phyloP scores from a whole-genome alignment of 2,797 vertebrate genomes.

The Netta rufina region DNA sequence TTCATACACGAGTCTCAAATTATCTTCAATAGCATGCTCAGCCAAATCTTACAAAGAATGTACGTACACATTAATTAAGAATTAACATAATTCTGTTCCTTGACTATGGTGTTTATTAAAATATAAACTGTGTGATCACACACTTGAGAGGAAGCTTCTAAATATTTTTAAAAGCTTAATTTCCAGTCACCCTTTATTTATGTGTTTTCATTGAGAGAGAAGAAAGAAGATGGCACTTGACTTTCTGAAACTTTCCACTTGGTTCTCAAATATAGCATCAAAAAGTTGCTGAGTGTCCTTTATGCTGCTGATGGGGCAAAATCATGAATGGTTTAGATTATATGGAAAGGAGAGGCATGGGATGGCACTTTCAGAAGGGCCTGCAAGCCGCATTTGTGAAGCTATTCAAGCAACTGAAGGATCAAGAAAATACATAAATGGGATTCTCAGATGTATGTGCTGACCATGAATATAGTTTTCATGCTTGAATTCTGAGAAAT shows the following conservation, averaged over 20 bases:
- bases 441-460: background rate
- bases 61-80: conserved; percentile 67
- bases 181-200: conserved; percentile 40
- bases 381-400: background rate
- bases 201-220: conserved; percentile 31
- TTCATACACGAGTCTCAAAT: conserved; percentile 47
- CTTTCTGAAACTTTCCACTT: conserved; percentile 44
- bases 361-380: background rate
- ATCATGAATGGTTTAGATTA: background rate
- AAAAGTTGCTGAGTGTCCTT: conserved; percentile 37
- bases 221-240: conserved; percentile 31
- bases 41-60: conserved; percentile 51
- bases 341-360: background rate
- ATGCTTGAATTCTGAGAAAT: background rate
- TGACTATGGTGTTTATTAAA: conserved; percentile 53
- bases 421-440: background rate
- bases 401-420: background rate
- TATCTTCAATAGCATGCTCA: conserved; percentile 51
- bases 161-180: conserved; percentile 62
- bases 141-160: conserved; percentile 33
- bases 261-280: conserved; percentile 13
- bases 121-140: conserved; percentile 23
- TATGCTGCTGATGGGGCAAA: conserved; percentile 17
- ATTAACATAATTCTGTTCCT: conserved; percentile 66
- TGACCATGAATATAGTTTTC: background rate